Evolutionary conservation across 2,888 invertebrate genomes (phyloP), one percentile per base, ranked within the genome.

Genomic region (Erynnis tages): DNA sequence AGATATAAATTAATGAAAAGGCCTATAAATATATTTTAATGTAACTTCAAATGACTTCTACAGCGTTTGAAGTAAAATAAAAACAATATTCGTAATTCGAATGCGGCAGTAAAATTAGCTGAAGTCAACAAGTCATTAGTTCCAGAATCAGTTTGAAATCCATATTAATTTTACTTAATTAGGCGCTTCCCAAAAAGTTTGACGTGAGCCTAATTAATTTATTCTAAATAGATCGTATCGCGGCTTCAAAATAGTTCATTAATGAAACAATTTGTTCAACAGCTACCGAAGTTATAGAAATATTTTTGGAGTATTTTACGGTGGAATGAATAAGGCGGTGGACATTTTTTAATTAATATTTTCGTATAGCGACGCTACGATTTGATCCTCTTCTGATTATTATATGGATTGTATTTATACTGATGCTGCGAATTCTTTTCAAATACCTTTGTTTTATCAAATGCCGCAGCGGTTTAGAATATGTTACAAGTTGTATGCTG

Each of bases 171-270:
- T 25, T 2, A 45, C 38, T 47, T 53, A 49, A 45, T 48, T 47
- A 50, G 50, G 14, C 35, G 29, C 41, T 16, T 43, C 27, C 8
- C 16, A 35, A 49, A 43, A 35, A 50, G 32, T 41, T 44, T 69
- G 74, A 76, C 68, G 73, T 79, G 70, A 65, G 66, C 63, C 69
- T 78, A 79, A 82, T 80, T 77, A 79, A 86, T 85, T 82, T 76
- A 82, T 82, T 76, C 69, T 54, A 58, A 63, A 58, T 54, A 68
- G 83, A 83, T 84, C 62, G 54, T 77, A 84, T 85, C 82, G 56
- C 65, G 59, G 57, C 62, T 56, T 68, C 64, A 17, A 61, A 76
- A 85, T 83, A 77, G 73, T 80, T 83, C 67, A 58, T 63, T 69
- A 70, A 71, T 67, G 58, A 74, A 77, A 80, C 76, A 81, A 86